Conservation (phyloP, 2,113 vertebrate species). For the Ammodytes dubius region DNA sequence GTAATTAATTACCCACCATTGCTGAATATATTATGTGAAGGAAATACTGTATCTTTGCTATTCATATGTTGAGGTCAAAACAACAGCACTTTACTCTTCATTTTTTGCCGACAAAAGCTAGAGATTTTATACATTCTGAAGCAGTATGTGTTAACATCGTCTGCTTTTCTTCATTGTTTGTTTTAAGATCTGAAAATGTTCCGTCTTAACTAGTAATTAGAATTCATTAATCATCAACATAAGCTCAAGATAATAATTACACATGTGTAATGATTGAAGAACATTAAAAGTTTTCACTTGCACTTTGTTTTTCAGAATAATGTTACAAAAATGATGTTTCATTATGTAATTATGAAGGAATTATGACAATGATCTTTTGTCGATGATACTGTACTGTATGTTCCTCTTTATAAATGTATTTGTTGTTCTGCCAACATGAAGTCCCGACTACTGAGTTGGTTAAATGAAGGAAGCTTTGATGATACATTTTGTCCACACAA, state of each 20-base stretch:
- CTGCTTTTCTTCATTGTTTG: background rate
- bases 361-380: background rate
- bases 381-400: no score
- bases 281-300: background rate
- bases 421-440: background rate
- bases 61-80: background rate
- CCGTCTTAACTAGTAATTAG: background rate
- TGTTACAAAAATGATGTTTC: background rate
- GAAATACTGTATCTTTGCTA: background rate
- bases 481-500: background rate
- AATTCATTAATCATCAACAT: background rate
- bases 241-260: background rate
- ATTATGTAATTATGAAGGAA: constrained; percentile 1
- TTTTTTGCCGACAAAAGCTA: background rate
- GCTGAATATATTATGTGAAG: constrained; percentile 5
- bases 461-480: background rate
- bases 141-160: background rate
- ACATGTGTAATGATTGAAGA: background rate
- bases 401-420: background rate
- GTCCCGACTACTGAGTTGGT: background rate
- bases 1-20: background rate
- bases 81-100: constrained; percentile 13
- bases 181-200: background rate
- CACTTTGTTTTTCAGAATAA: constrained; percentile 3
- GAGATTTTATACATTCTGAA: background rate